Conservation (phyloP, 1,140 invertebrate species). For the Cecropterus lyciades region DNA sequence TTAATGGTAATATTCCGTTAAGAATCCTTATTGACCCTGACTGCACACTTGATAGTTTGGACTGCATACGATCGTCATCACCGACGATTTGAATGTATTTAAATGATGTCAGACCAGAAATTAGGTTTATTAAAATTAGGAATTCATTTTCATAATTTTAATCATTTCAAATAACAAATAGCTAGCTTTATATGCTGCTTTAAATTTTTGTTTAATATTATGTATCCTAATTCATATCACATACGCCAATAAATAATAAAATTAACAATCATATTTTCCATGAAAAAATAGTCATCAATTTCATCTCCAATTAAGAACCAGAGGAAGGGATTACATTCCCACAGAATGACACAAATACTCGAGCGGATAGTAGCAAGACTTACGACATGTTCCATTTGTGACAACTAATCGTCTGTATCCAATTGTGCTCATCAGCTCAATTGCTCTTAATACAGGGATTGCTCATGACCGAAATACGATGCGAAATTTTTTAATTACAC, state of each 20-base stretch:
- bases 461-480: conserved; percentile 66
- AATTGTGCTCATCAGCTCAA: conserved; percentile 77
- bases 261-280: conserved; percentile 3
- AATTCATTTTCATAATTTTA: too few species aligned
- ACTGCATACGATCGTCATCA: too few species aligned
- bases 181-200: too few species aligned
- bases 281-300: conserved; percentile 12
- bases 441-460: conserved; percentile 75
- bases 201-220: too few species aligned
- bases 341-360: conserved; percentile 34
- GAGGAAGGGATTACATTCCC: conserved; percentile 34
- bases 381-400: conserved; percentile 63
- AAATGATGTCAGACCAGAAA: too few species aligned
- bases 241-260: neutral
- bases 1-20: too few species aligned
- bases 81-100: too few species aligned
- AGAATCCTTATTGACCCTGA: too few species aligned
- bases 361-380: conserved; percentile 37
- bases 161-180: too few species aligned
- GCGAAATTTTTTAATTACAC: conserved; percentile 75
- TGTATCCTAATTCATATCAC: neutral
- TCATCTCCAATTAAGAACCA: conserved; percentile 26
- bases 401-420: conserved; percentile 77
- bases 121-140: too few species aligned
- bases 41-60: too few species aligned